Percentiles rank a stretch among this genome's conserved stretches.
phyloP scores from a whole-genome alignment of 1,140 invertebrate species.

The Nasonia longicornis region DNA sequence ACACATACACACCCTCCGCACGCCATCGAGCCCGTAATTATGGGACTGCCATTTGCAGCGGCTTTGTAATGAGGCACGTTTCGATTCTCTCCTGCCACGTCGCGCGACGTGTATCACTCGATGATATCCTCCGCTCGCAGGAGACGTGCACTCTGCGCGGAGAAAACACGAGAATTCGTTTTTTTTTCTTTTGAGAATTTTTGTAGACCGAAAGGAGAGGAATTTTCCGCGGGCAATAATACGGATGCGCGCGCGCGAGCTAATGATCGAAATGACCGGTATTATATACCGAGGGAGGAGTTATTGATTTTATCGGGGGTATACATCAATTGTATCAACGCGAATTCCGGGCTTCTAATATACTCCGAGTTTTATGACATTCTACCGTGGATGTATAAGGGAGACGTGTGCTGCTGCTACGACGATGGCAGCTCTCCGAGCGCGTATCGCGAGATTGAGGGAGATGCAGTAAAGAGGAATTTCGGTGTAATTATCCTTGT shows the following conservation, averaged over 20 bases:
- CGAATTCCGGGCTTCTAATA: not conserved
- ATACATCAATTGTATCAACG: not conserved
- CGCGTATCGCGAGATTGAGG: no score
- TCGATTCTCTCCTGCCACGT: not conserved
- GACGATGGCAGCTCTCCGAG: no score
- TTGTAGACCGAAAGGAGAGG: not conserved
- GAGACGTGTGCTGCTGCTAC: no score
- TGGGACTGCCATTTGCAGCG: slow-evolving; percentile 17
- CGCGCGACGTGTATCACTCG: not conserved
- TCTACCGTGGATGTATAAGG: no score
- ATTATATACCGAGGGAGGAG: no score
- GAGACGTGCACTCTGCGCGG: not conserved
- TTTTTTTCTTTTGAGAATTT: not conserved
- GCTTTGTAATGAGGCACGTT: slow-evolving; percentile 33
- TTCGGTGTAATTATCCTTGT: no score
- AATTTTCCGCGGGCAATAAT: not conserved
- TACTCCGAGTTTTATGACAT: no score
- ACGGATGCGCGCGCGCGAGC: not conserved
- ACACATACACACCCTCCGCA: not conserved
- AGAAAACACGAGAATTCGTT: no score
- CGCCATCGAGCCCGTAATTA: slow-evolving; percentile 14
- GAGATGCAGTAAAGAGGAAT: no score
- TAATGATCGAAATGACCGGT: not conserved
- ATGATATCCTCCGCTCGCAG: not conserved
- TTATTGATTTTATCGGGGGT: not conserved